phyloP scores from a whole-genome alignment of 1,140 invertebrate species.

The Bemisia tabaci region DNA sequence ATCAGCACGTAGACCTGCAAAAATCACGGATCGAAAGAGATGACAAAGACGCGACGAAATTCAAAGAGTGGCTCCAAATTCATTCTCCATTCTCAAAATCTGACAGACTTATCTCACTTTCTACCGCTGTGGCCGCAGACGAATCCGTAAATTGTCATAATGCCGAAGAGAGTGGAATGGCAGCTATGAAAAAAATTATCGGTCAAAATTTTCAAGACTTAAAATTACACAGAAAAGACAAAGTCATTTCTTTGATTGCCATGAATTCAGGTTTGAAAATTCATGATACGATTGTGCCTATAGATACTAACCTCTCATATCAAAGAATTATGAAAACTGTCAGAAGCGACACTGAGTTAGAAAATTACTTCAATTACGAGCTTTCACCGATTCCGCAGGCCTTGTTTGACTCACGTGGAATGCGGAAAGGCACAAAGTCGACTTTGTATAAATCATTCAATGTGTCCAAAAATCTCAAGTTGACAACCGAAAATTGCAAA shows the following conservation, averaged over 20 bases:
- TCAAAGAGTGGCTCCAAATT: slow-evolving; percentile 27
- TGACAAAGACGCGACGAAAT: slow-evolving; percentile 24
- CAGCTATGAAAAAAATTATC: background rate
- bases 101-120: background rate
- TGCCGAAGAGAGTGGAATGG: background rate
- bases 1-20: slow-evolving; percentile 31
- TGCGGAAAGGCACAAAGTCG: slow-evolving; percentile 31
- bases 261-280: no score
- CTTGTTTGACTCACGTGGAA: slow-evolving; percentile 30
- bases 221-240: no score
- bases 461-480: no score
- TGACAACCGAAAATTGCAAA: no score
- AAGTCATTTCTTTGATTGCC: no score
- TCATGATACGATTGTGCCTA: no score
- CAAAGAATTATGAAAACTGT: slow-evolving; percentile 5
- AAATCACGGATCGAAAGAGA: slow-evolving; percentile 29
- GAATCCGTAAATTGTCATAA: background rate
- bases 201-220: no score
- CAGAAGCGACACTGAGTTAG: slow-evolving; percentile 13
- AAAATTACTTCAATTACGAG: slow-evolving; percentile 32
- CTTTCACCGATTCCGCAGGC: slow-evolving; percentile 28
- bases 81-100: slow-evolving; percentile 10
- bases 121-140: background rate
- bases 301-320: no score
- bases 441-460: slow-evolving; percentile 28